Evolutionary conservation across 2,797 vertebrate genomes (phyloP).

Genomic region (Adrianichthys oophorus): DNA sequence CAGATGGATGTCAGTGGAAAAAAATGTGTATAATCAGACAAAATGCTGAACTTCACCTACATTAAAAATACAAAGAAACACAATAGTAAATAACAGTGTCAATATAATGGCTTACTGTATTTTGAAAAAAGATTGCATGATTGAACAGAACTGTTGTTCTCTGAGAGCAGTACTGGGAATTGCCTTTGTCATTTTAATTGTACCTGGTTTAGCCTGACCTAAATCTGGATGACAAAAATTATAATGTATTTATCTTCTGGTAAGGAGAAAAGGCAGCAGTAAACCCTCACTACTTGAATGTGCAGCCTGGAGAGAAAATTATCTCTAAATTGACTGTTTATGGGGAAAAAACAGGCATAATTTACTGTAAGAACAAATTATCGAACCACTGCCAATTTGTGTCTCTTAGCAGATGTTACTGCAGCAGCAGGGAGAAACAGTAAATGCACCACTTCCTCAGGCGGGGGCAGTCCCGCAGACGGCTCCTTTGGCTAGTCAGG

Average conservation of each 20-base stretch:
- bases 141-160: not conserved
- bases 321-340: not conserved
- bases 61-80: too few species aligned
- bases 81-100: not conserved
- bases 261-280: slow-evolving; percentile 7
- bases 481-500: slow-evolving; percentile 83
- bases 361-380: not conserved
- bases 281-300: slow-evolving; percentile 1
- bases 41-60: too few species aligned
- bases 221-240: slow-evolving; percentile 36
- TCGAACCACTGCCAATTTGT: not conserved
- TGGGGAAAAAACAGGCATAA: not conserved
- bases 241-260: slow-evolving; percentile 29
- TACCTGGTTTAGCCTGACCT: slow-evolving; percentile 33
- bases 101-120: not conserved
- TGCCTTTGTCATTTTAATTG: slow-evolving; percentile 13
- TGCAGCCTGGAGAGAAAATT: slow-evolving; percentile 1
- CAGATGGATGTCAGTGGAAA: too few species aligned
- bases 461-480: slow-evolving; percentile 83
- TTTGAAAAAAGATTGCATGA: not conserved
- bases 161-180: slow-evolving; percentile 3
- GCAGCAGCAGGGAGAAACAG: slow-evolving; percentile 84
- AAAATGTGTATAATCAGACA: too few species aligned
- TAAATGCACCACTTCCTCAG: slow-evolving; percentile 88
- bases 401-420: slow-evolving; percentile 86